Conservation (phyloP, 2,888 invertebrate species). For the Schizotus pectinicornis region DNA sequence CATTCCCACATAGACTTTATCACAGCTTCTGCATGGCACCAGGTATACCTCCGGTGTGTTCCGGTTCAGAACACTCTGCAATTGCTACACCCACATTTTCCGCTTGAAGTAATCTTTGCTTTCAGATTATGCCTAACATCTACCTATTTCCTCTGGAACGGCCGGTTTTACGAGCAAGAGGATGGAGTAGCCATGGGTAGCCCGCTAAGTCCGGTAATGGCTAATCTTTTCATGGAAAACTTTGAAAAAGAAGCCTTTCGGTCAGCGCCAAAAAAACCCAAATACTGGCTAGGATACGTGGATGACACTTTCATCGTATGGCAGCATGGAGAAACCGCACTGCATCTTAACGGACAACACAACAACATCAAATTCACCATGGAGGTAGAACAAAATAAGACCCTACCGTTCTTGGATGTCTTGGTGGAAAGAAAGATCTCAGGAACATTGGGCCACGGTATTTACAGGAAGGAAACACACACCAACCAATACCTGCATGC, state of each 20-base stretch:
- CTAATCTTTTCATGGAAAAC: slow-evolving; percentile 10
- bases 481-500: too few relatives aligned
- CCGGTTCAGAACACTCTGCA: too few relatives aligned
- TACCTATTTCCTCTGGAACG: not conserved
- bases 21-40: too few relatives aligned
- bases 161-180: not conserved
- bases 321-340: not conserved
- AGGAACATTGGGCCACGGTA: too few relatives aligned
- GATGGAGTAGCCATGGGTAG: not conserved
- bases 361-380: not conserved
- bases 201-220: slow-evolving; percentile 12
- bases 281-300: slow-evolving; percentile 10
- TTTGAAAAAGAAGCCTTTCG: not conserved
- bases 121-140: not conserved
- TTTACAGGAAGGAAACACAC: too few relatives aligned
- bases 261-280: not conserved
- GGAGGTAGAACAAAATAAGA: not conserved
- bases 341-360: not conserved
- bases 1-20: too few relatives aligned
- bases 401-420: slow-evolving; percentile 4
- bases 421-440: not conserved
- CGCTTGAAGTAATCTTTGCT: too few relatives aligned
- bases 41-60: too few relatives aligned
- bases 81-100: too few relatives aligned
- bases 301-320: slow-evolving; percentile 12